Evolutionary conservation across 92 coral and sea anemone species (phyloP), one percentile per base, ranked within the genome.

Genomic region (Porites divaricata): DNA sequence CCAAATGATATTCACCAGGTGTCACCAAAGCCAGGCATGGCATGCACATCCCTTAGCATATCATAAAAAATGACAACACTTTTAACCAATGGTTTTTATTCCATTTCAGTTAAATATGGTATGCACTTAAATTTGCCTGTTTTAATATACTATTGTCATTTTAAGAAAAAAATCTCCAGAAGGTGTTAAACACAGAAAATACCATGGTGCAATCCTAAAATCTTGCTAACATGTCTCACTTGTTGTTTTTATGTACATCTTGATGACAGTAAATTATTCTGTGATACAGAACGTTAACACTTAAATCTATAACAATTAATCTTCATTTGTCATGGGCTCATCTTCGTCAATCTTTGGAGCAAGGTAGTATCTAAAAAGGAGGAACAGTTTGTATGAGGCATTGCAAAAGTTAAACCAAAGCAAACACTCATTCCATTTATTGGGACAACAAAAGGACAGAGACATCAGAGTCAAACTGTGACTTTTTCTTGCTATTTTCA

Each of bases 311-410:
- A 21, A 17, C 58, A 41, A 68, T 87, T 93, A 83, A 67, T 85
- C 90, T 25, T 92, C 87, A 19, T 64, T 85, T 28, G 81, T 70
- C 86, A 86, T 87, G 59, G 70, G 61, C 8, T 91, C 93, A 1
- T 92, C 98, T 70, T 94, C 98, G 28, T 94, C 98, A 41, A 94
- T 90, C 91, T 94, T 94, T 2, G 98, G 98, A 35, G 98, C 98
- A 28, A 94, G 98, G 89, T 94, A 94, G 77, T 89, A 81, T 81
- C 86, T 81, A 21, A 4, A 61, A 80, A 21, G 35, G 16, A 80
- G 49, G 1, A 67, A n/a, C 17, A 63, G 58, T 8, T 63, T 23
- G 9, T 77, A 14, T 63, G 48, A 45, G 1, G 52, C 24, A 15
- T 52, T 75, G 15, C 35, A 61, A 65, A 65, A 1, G 14, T 1